Evolutionary conservation across 2,888 invertebrate species (phyloP).

Genomic region (Andrena praecox): DNA sequence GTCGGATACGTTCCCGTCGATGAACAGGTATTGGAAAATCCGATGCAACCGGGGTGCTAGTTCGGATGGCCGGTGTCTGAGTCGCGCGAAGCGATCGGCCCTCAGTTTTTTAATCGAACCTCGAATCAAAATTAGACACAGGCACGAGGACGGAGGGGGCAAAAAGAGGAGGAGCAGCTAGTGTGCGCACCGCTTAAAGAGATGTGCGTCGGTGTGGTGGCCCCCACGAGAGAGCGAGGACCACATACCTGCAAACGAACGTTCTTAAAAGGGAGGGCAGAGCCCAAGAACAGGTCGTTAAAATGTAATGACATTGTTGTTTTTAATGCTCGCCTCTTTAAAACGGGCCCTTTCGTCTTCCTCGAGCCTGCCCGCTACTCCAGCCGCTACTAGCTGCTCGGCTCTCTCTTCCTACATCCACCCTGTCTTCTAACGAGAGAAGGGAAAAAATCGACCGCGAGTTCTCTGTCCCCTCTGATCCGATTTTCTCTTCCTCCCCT

Average conservation of each 20-base stretch:
- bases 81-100: background rate
- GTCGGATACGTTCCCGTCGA: too few relatives aligned
- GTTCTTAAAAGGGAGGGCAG: constrained; percentile 76
- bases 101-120: background rate
- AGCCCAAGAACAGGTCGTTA: constrained; percentile 81
- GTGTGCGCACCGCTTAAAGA: constrained; percentile 63
- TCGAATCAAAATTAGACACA: constrained; percentile 10
- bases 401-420: constrained; percentile 49
- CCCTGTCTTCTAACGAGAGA: constrained; percentile 31
- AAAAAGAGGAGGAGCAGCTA: constrained; percentile 27
- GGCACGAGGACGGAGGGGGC: constrained; percentile 34
- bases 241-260: constrained; percentile 79
- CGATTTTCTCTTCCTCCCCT: constrained; percentile 5
- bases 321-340: constrained; percentile 82
- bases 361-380: constrained; percentile 83
- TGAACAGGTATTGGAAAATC: too few relatives aligned
- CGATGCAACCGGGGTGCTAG: constrained; percentile 3
- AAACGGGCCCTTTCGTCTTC: constrained; percentile 84
- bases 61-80: background rate
- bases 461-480: constrained; percentile 20
- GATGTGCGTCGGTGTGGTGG: constrained; percentile 57
- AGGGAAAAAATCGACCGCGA: constrained; percentile 24
- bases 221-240: constrained; percentile 69
- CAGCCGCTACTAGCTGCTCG: constrained; percentile 72
- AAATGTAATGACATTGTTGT: constrained; percentile 83